Evolutionary conservation across 2,113 vertebrate species (phyloP).

Genomic region (Meriones unguiculatus): DNA sequence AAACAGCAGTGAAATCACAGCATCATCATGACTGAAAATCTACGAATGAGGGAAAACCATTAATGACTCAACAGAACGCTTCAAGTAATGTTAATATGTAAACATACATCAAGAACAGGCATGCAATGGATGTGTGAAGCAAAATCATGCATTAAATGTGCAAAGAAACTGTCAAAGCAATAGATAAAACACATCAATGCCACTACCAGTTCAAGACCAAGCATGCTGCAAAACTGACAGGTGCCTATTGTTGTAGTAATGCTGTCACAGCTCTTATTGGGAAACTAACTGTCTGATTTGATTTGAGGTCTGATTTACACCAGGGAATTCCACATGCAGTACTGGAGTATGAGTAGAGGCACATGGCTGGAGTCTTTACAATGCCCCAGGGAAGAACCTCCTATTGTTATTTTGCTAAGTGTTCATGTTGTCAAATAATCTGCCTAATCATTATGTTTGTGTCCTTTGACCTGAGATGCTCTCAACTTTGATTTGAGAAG

Average conservation of each 20-base stretch:
- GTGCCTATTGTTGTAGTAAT: neutral
- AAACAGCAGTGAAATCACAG: neutral
- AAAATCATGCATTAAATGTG: neutral
- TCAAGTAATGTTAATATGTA: neutral
- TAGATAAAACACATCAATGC: neutral
- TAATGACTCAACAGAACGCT: too few species aligned
- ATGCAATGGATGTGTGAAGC: too few species aligned
- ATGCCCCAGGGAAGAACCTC: neutral
- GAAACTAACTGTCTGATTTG: neutral
- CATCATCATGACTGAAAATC: too few species aligned
- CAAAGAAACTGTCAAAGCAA: neutral
- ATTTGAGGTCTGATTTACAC: neutral
- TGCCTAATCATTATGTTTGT: neutral
- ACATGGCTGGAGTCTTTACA: neutral
- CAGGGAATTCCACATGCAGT: neutral
- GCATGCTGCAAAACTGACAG: neutral
- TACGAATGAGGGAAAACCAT: neutral
- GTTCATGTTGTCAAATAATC: neutral
- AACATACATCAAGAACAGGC: neutral
- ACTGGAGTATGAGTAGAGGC: neutral
- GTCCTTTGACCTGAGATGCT: neutral
- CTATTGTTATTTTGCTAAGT: neutral
- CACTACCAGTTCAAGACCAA: neutral
- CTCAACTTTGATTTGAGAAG: neutral
- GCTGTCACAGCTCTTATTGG: neutral